A percentile compares a stretch with the other conserved stretches of the same genome.
These are phyloP conservation scores for Brachirus orientalis DNA, from an alignment of 2,113 vertebrate species.

Conservation along the genomic window DNA sequence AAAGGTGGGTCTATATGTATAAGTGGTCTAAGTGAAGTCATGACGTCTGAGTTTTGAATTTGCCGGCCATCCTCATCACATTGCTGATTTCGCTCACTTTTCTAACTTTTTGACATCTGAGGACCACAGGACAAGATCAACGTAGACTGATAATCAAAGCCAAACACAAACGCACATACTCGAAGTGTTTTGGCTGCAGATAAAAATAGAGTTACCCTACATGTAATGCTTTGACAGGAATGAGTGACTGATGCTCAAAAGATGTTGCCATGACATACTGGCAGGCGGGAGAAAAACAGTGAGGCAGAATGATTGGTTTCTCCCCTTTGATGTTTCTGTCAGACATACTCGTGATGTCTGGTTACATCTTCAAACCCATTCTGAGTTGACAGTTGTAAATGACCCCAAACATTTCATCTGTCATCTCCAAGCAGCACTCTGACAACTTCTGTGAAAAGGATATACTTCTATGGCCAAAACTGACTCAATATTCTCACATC, in stretches of 20 bases:
- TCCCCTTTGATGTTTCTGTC: slow-evolving; percentile 73
- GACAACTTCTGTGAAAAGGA: slow-evolving; percentile 53
- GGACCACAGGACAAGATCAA: slow-evolving; percentile 32
- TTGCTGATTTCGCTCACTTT: too few relatives aligned
- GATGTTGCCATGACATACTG: slow-evolving; percentile 68
- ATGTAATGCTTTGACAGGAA: slow-evolving; percentile 51
- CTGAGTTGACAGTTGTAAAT: slow-evolving; percentile 69
- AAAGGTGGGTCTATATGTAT: too few relatives aligned
- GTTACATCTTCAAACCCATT: slow-evolving; percentile 77
- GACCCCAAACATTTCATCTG: slow-evolving; percentile 77
- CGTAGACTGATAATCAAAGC: slow-evolving; percentile 46
- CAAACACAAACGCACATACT: not conserved
- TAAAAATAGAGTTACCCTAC: slow-evolving; percentile 62
- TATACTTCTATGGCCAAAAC: slow-evolving; percentile 42
- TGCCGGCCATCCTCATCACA: too few relatives aligned
- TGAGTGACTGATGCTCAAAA: slow-evolving; percentile 77
- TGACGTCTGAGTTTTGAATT: too few relatives aligned
- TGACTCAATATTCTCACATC: slow-evolving; percentile 33
- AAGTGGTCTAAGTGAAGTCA: not conserved
- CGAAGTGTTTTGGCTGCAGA: slow-evolving; percentile 49
- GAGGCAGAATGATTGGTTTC: slow-evolving; percentile 76
- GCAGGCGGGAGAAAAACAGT: slow-evolving; percentile 70
- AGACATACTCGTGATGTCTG: slow-evolving; percentile 69
- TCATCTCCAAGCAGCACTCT: slow-evolving; percentile 58
- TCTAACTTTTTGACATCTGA: slow-evolving; percentile 21